Conservation (phyloP, 2,888 invertebrate genomes). For the Oligia fasciuncula region DNA sequence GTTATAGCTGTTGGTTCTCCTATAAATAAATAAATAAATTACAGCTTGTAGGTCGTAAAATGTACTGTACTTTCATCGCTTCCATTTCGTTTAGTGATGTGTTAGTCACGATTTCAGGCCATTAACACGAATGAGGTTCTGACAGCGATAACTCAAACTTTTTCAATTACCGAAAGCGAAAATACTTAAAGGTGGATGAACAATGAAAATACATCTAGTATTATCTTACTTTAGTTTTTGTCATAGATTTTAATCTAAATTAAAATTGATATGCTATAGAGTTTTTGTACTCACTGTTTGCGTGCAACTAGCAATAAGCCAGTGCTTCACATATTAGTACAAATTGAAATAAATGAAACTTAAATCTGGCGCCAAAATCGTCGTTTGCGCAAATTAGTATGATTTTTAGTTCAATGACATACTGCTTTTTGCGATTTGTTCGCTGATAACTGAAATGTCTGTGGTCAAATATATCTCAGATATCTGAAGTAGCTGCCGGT, state of each 20-base stretch:
- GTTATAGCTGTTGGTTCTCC: no score
- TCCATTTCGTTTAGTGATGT: slow-evolving; percentile 1
- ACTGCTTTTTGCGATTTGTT: neutral
- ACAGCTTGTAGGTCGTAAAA: neutral
- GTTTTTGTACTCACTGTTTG: slow-evolving; percentile 49
- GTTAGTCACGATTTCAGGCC: slow-evolving; percentile 22
- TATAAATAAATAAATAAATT: no score
- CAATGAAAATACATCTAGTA: neutral
- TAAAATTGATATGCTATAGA: slow-evolving; percentile 39
- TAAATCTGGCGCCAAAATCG: slow-evolving; percentile 37
- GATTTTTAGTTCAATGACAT: slow-evolving; percentile 45
- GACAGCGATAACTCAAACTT: slow-evolving; percentile 13
- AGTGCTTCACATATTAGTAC: slow-evolving; percentile 41
- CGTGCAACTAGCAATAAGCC: slow-evolving; percentile 44
- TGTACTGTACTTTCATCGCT: neutral
- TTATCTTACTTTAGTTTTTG: slow-evolving; percentile 1
- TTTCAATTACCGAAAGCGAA: slow-evolving; percentile 32
- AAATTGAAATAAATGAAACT: slow-evolving; percentile 61
- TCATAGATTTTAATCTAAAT: slow-evolving; percentile 46
- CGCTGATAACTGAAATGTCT: no score
- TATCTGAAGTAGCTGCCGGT: no score
- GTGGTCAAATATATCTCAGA: neutral
- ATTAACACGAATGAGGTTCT: slow-evolving; percentile 22
- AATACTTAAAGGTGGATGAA: neutral
- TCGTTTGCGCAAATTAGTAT: slow-evolving; percentile 37